Evolutionary conservation across 37 sponge, comb jelly and placozoan genomes (phyloP).

Genomic region (Halichondria panicea): DNA sequence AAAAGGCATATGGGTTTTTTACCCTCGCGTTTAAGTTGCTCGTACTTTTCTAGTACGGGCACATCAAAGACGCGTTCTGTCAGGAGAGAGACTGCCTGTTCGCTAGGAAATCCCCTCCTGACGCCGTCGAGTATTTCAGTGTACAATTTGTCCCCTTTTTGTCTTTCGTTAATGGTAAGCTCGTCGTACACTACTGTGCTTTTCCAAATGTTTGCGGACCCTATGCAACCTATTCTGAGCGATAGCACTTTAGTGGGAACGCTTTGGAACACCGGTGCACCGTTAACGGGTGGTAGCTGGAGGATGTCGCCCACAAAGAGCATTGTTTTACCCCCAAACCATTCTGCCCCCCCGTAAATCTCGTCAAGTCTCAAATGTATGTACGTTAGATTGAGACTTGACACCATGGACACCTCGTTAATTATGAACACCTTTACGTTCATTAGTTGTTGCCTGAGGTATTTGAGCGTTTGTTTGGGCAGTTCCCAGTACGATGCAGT

Average conservation of each 20-base stretch:
- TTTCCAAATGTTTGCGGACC: conserved; percentile 52
- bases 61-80: too few species aligned
- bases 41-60: too few species aligned
- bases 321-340: too few species aligned
- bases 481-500: conserved; percentile 57
- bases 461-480: conserved; percentile 28
- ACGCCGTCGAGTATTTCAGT: conserved; percentile 9
- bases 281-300: conserved; percentile 57
- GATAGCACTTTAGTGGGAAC: too few species aligned
- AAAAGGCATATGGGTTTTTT: too few species aligned
- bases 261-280: conserved; percentile 25
- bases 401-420: conserved; percentile 73
- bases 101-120: neutral
- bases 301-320: conserved; percentile 64
- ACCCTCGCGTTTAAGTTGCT: too few species aligned
- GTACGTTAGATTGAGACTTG: too few species aligned
- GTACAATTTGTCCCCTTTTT: conserved; percentile 36
- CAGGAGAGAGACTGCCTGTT: too few species aligned
- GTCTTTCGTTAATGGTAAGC: conserved; percentile 71
- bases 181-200: conserved; percentile 54
- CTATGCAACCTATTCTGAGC: conserved; percentile 22
- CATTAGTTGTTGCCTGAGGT: too few species aligned
- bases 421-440: conserved; percentile 55
- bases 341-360: too few species aligned
- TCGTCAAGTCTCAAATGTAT: too few species aligned